A percentile compares a stretch with the other conserved stretches of the same genome.
These are phyloP conservation scores for Hoplias malabaricus DNA, from an alignment of 2,113 vertebrate genomes.

Conservation along the genomic window DNA sequence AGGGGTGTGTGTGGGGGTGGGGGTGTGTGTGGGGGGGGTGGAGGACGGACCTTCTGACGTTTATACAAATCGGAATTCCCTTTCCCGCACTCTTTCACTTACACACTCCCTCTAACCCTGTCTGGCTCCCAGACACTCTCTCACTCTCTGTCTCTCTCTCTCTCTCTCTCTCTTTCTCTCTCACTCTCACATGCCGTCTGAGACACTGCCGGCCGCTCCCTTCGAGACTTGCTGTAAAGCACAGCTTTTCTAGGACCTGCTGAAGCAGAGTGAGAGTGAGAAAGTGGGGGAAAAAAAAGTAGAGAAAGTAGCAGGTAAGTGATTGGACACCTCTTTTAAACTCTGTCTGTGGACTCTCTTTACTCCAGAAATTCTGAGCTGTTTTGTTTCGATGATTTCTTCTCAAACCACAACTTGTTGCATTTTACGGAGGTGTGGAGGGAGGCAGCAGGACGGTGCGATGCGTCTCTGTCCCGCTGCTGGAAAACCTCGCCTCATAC, in stretches of 20 bases:
- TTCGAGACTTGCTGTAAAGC: constrained; percentile 38
- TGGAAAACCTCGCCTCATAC: neutral
- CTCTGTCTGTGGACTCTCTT: neutral
- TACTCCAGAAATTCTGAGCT: neutral
- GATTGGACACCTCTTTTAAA: neutral
- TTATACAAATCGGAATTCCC: constrained; percentile 80
- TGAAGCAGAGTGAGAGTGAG: constrained; percentile 27
- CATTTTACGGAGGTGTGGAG: constrained; percentile 2
- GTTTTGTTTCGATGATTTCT: neutral
- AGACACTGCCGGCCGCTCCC: constrained; percentile 26
- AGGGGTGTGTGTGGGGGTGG: constrained; percentile 62
- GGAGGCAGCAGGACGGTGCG: neutral
- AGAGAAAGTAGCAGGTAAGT: constrained; percentile 44
- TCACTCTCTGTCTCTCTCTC: constrained; percentile 62
- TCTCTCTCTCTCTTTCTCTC: constrained; percentile 52
- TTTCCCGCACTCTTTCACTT: constrained; percentile 54
- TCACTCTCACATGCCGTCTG: constrained; percentile 35
- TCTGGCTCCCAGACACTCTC: constrained; percentile 76
- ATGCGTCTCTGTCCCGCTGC: neutral
- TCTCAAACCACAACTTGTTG: neutral
- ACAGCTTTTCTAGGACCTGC: constrained; percentile 54
- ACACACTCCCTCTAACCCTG: constrained; percentile 72
- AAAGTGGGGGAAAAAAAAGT: constrained; percentile 38
- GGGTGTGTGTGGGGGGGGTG: constrained; percentile 61
- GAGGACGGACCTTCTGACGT: constrained; percentile 72